phyloP scores from a whole-genome alignment of 2,797 vertebrate genomes.

The Molossus molossus region DNA sequence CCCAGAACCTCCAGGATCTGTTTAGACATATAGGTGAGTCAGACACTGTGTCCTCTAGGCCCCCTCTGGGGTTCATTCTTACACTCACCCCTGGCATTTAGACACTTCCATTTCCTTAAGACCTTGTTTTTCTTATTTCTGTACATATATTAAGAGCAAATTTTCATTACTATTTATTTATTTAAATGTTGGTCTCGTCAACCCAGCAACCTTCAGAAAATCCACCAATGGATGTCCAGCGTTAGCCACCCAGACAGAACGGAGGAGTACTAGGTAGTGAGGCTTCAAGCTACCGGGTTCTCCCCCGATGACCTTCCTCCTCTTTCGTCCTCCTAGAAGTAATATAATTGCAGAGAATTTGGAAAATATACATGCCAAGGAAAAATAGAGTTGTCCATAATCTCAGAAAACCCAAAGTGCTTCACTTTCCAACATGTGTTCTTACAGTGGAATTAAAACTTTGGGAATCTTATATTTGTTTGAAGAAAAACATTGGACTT shows the following conservation, averaged over 20 bases:
- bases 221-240: background rate
- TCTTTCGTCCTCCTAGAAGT: background rate
- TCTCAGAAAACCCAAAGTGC: background rate
- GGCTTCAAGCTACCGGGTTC: background rate
- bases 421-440: background rate
- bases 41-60: background rate
- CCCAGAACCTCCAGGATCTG: background rate
- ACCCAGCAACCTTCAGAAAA: background rate
- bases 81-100: background rate
- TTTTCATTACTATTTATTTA: background rate
- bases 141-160: background rate
- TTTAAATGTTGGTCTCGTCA: background rate
- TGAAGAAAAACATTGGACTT: background rate
- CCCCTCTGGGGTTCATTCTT: background rate
- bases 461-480: background rate
- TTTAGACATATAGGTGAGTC: fast-evolving
- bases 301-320: background rate
- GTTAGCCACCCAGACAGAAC: background rate
- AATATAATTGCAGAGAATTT: background rate
- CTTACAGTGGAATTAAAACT: background rate
- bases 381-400: background rate
- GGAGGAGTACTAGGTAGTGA: background rate
- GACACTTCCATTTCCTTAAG: background rate
- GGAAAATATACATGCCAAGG: background rate
- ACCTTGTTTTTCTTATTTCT: background rate